A percentile compares a stretch with the other conserved stretches of the same genome.
Evolutionary conservation across 2,797 vertebrate species (phyloP).

Genomic region (Diplodus sargus): DNA sequence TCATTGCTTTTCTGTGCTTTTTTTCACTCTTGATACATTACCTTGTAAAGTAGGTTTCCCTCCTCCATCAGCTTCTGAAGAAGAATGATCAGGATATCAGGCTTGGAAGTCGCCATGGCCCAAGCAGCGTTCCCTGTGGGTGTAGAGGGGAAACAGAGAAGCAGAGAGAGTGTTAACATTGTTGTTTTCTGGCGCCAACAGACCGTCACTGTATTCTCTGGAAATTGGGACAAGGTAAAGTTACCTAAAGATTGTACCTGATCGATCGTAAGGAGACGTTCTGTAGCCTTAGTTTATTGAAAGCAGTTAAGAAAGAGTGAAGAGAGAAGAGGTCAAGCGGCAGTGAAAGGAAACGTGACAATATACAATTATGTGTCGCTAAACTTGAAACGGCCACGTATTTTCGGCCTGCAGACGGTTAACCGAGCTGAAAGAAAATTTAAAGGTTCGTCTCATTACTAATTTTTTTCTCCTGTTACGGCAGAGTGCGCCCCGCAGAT

Average conservation of each 20-base stretch:
- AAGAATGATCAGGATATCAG: constrained; percentile 98
- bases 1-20: constrained; percentile 6
- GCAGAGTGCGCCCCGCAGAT: constrained; percentile 58
- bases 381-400: constrained; percentile 29
- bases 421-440: constrained; percentile 38
- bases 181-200: constrained; percentile 21
- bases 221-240: constrained; percentile 83
- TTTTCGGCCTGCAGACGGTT: constrained; percentile 47
- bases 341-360: constrained; percentile 55
- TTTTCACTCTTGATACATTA: constrained; percentile 62
- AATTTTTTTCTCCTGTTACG: constrained; percentile 30
- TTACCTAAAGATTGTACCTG: constrained; percentile 92
- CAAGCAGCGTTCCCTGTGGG: constrained; percentile 95
- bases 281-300: constrained; percentile 89
- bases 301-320: constrained; percentile 81
- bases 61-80: constrained; percentile 99
- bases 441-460: constrained; percentile 33
- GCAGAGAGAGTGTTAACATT: constrained; percentile 27
- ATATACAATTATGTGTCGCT: constrained; percentile 55
- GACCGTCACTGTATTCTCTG: constrained; percentile 66
- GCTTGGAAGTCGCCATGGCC: constrained; percentile 99
- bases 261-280: constrained; percentile 91
- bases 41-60: constrained; percentile 97
- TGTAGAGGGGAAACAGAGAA: constrained; percentile 5
- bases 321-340: constrained; percentile 71